Conservation (phyloP, 2,113 vertebrate genomes). For the Verasper variegatus region DNA sequence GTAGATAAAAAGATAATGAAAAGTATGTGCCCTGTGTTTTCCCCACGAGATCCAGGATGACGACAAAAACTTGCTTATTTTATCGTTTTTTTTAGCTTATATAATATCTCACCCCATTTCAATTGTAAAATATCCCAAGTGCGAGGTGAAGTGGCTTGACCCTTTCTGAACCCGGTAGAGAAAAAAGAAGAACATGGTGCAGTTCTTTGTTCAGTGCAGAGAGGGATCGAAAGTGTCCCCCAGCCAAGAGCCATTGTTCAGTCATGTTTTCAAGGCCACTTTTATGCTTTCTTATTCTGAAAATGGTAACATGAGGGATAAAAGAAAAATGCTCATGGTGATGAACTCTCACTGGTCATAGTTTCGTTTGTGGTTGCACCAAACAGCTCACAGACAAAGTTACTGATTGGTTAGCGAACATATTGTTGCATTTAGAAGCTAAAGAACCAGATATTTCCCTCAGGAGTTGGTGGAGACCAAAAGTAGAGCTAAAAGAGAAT, state of each 20-base stretch:
- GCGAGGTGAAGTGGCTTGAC: slow-evolving; percentile 1
- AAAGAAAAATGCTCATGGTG: background rate
- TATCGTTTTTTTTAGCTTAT: background rate
- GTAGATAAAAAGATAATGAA: background rate
- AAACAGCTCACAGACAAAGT: too few relatives aligned
- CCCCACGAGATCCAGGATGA: background rate
- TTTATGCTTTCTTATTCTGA: background rate
- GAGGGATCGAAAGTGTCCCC: background rate
- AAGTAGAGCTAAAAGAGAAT: too few relatives aligned
- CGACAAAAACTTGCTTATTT: background rate
- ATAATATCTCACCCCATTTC: slow-evolving; percentile 14
- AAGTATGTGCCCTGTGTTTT: too few relatives aligned
- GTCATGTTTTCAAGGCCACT: slow-evolving; percentile 2
- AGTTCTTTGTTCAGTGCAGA: slow-evolving; percentile 23
- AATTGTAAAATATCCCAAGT: slow-evolving; percentile 11
- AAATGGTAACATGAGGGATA: background rate
- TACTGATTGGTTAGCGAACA: too few relatives aligned
- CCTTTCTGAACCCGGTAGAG: slow-evolving; percentile 30
- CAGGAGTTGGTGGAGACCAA: too few relatives aligned
- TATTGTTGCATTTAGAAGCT: too few relatives aligned
- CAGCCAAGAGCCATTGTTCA: background rate
- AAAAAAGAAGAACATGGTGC: background rate
- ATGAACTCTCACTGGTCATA: too few relatives aligned
- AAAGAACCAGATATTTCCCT: too few relatives aligned
- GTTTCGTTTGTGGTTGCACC: too few relatives aligned